Conservation (phyloP, 2,888 invertebrate species). For the Catocala nupta region DNA sequence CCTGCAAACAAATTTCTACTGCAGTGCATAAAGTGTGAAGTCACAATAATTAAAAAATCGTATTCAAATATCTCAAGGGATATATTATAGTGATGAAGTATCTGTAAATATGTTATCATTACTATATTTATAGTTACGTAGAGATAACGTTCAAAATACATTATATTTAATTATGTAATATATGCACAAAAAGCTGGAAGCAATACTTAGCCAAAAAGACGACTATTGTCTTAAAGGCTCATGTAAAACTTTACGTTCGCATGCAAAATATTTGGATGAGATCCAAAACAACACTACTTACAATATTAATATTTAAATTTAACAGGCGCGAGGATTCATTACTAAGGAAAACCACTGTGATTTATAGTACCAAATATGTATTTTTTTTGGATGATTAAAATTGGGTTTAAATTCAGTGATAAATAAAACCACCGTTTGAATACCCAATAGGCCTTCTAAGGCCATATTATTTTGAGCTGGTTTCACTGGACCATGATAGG, state of each 20-base stretch:
- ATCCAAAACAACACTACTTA: slow-evolving; percentile 19
- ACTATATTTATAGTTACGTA: too few relatives aligned
- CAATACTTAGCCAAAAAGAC: not conserved
- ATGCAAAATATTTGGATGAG: slow-evolving; percentile 15
- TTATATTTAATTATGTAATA: not conserved
- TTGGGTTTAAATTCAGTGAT: slow-evolving; percentile 58
- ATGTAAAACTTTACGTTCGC: not conserved
- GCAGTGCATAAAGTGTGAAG: too few relatives aligned
- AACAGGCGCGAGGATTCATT: slow-evolving; percentile 1
- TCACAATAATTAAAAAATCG: too few relatives aligned
- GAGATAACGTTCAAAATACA: too few relatives aligned
- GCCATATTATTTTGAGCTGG: slow-evolving; percentile 64
- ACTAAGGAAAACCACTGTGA: slow-evolving; percentile 2
- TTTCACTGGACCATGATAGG: slow-evolving; percentile 56
- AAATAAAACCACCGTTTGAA: slow-evolving; percentile 60
- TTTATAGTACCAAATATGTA: not conserved
- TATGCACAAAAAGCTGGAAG: not conserved
- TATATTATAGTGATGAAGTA: too few relatives aligned
- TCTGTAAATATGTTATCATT: too few relatives aligned
- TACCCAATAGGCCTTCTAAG: slow-evolving; percentile 56
- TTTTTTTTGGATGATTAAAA: not conserved
- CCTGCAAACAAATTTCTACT: too few relatives aligned
- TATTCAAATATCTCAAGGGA: too few relatives aligned
- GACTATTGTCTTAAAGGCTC: not conserved
- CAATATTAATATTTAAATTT: slow-evolving; percentile 4